Evolutionary conservation across 2,113 vertebrate genomes (phyloP).

Genomic region (Plecturocebus donacophilus): DNA sequence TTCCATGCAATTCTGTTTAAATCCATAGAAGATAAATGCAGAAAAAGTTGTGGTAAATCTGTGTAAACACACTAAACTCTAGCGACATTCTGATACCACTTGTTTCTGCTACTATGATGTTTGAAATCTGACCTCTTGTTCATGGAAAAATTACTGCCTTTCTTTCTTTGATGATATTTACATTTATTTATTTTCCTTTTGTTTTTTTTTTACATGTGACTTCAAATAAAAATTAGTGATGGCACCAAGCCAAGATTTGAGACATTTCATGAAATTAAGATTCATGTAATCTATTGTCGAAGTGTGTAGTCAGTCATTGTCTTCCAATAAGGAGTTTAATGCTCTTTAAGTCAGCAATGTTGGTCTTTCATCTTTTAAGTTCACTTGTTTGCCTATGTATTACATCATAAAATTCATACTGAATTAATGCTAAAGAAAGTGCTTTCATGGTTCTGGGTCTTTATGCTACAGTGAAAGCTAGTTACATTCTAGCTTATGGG

Average conservation of each 20-base stretch:
- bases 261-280: constrained; percentile 12
- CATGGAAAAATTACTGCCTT: not conserved
- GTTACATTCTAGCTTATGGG: not conserved
- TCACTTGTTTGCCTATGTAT: constrained; percentile 17
- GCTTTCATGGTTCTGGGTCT: not conserved
- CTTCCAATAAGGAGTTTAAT: not conserved
- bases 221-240: constrained; percentile 3
- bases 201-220: not conserved
- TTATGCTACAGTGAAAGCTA: not conserved
- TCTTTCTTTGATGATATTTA: not conserved
- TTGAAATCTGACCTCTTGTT: not conserved
- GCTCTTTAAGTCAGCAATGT: not conserved
- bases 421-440: constrained; percentile 4
- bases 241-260: not conserved
- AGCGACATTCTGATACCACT: not conserved
- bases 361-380: not conserved
- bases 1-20: not conserved
- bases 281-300: not conserved
- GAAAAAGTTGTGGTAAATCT: not conserved
- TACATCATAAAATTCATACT: constrained; percentile 33
- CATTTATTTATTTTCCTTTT: not conserved
- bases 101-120: not conserved
- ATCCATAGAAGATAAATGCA: not conserved
- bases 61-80: not conserved
- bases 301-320: not conserved